These are phyloP conservation scores for Volucella inanis DNA, from an alignment of 2,888 invertebrate species.

Conservation along the genomic window DNA sequence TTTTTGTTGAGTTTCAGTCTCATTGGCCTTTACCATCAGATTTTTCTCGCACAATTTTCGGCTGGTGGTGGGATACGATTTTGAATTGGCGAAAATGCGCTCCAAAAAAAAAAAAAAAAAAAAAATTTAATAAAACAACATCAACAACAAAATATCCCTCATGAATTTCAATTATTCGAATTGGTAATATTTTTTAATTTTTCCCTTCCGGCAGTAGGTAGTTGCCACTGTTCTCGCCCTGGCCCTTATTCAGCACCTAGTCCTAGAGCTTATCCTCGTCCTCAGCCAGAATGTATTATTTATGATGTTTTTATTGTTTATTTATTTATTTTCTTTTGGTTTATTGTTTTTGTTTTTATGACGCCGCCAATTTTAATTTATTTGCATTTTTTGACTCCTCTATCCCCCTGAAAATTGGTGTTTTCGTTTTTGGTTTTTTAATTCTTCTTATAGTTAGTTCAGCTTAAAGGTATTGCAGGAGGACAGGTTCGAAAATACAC, in stretches of 20 bases:
- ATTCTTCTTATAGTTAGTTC: neutral
- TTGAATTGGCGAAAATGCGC: constrained; percentile 22
- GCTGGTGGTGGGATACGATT: constrained; percentile 39
- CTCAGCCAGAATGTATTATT: constrained; percentile 56
- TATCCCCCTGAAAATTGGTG: too few species aligned
- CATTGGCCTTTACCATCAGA: neutral
- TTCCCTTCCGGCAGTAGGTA: constrained; percentile 34
- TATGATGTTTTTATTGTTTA: constrained; percentile 60
- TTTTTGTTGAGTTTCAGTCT: constrained; percentile 4
- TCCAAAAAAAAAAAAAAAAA: constrained; percentile 41
- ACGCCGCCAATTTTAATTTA: constrained; percentile 32
- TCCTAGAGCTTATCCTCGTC: constrained; percentile 3
- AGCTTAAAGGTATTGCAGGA: neutral
- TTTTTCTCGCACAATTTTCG: constrained; percentile 9
- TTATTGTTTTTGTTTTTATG: constrained; percentile 20
- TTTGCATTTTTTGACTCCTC: constrained; percentile 7
- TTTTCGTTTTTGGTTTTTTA: neutral
- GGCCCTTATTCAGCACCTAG: too few species aligned
- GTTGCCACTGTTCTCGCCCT: too few species aligned
- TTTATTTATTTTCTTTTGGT: constrained; percentile 22
- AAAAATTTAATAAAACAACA: constrained; percentile 25
- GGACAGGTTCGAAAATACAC: neutral
- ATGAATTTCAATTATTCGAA: constrained; percentile 72
- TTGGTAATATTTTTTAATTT: constrained; percentile 58
- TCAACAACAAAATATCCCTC: constrained; percentile 34